phyloP scores from a whole-genome alignment of 2,888 invertebrate genomes.

The Xestia rhomboidea region DNA sequence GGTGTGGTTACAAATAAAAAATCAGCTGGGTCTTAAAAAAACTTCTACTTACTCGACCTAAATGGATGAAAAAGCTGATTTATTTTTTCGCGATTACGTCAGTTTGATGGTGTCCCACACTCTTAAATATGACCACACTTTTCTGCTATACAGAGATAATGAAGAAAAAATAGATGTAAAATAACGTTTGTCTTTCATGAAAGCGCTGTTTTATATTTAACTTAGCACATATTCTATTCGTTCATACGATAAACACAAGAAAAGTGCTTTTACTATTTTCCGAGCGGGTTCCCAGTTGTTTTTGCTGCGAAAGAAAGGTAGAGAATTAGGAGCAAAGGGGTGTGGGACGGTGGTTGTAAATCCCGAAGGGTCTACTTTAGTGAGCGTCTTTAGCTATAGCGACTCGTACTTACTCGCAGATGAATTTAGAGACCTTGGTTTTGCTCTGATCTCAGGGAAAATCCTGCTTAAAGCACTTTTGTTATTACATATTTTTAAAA shows the following conservation, averaged over 20 bases:
- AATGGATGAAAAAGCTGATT: background rate
- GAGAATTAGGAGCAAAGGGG: slow-evolving; percentile 68
- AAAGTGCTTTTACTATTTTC: slow-evolving; percentile 66
- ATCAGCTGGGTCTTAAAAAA: background rate
- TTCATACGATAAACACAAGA: slow-evolving; percentile 60
- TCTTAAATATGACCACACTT: background rate
- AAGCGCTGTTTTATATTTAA: slow-evolving; percentile 20
- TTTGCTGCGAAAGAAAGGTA: slow-evolving; percentile 66
- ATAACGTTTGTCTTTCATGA: slow-evolving; percentile 6
- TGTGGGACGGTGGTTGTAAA: slow-evolving; percentile 66
- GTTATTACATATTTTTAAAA: slow-evolving; percentile 26
- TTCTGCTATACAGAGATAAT: background rate
- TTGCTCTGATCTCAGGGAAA: slow-evolving; percentile 36
- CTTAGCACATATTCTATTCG: slow-evolving; percentile 43
- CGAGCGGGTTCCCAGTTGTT: slow-evolving; percentile 61
- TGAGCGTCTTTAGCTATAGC: slow-evolving; percentile 64
- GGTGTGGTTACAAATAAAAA: background rate
- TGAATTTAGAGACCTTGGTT: slow-evolving; percentile 60
- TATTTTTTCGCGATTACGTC: background rate
- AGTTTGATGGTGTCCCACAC: background rate
- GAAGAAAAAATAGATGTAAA: slow-evolving; percentile 4
- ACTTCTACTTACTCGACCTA: too few relatives aligned
- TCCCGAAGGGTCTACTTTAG: slow-evolving; percentile 69
- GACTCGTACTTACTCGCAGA: slow-evolving; percentile 49
- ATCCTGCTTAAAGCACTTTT: slow-evolving; percentile 20